phyloP scores from a whole-genome alignment of 2,113 vertebrate species.

The Australoheros scitulus region DNA sequence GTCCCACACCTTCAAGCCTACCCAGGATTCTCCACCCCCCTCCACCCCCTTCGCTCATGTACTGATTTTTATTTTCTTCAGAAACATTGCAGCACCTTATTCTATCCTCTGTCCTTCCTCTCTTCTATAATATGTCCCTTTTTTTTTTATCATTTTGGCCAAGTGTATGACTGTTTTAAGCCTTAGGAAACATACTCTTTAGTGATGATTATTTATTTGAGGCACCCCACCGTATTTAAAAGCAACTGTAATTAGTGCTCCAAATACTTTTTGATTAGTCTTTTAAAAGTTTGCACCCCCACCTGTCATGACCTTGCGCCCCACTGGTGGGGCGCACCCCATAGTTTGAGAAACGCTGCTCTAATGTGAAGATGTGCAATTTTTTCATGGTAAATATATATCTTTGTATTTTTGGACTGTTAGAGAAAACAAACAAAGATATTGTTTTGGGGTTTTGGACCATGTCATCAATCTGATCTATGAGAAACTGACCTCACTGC shows the following conservation, averaged over 20 bases:
- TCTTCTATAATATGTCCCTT: slow-evolving; percentile 2
- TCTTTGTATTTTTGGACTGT: neutral
- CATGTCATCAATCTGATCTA: neutral
- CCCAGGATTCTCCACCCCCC: neutral
- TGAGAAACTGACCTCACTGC: neutral
- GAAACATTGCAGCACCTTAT: slow-evolving; percentile 13
- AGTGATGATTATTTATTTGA: neutral
- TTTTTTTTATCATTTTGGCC: neutral
- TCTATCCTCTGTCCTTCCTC: neutral
- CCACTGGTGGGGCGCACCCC: no score
- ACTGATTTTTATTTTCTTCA: slow-evolving; percentile 5
- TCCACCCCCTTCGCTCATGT: neutral
- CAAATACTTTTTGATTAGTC: neutral
- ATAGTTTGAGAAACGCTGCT: no score
- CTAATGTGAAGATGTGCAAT: neutral
- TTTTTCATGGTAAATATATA: neutral
- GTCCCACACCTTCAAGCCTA: slow-evolving; percentile 20
- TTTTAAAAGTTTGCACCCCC: neutral
- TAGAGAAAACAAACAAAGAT: neutral
- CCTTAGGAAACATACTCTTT: neutral
- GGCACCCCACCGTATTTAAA: neutral
- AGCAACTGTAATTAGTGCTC: neutral
- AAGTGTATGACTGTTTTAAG: neutral
- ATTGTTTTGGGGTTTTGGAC: neutral
- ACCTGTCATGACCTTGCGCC: no score